Conservation (phyloP, 2,888 invertebrate genomes). For the Syritta pipiens region DNA sequence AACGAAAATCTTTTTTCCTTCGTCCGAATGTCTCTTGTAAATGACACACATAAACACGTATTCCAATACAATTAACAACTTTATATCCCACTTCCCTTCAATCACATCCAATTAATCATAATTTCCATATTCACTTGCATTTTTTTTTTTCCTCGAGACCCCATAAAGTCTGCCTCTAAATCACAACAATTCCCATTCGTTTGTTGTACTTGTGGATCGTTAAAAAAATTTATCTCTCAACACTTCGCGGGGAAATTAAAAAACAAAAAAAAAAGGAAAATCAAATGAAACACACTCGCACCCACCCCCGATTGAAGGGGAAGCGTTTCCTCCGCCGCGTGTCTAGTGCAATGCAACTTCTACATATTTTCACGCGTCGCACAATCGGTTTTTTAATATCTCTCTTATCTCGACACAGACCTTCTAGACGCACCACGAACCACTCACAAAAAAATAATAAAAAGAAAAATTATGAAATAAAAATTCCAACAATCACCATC, state of each 20-base stretch:
- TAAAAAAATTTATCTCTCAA: conserved; percentile 16
- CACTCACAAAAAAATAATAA: conserved; percentile 17
- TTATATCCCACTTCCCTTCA: conserved; percentile 30
- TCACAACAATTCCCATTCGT: too few relatives aligned
- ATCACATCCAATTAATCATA: conserved; percentile 43
- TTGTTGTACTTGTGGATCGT: conserved; percentile 18
- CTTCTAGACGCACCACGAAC: conserved; percentile 53
- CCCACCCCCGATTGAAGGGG: conserved; percentile 1
- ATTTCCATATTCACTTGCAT: conserved; percentile 28
- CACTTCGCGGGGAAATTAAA: conserved; percentile 51
- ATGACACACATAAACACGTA: conserved; percentile 15
- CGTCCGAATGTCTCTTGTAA: conserved; percentile 1
- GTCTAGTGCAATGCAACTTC: conserved; percentile 41
- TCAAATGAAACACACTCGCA: conserved; percentile 24
- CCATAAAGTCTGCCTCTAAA: conserved; percentile 33
- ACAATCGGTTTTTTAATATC: conserved; percentile 48
- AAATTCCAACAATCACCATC: conserved; percentile 58
- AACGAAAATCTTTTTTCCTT: not conserved
- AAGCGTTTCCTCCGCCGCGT: conserved; percentile 28
- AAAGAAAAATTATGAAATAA: conserved; percentile 56
- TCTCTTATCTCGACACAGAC: conserved; percentile 64
- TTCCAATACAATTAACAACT: conserved; percentile 10
- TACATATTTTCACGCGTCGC: conserved; percentile 60
- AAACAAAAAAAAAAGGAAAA: conserved; percentile 8
- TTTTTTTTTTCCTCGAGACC: conserved; percentile 26